Conservation (phyloP, 2,113 vertebrate genomes). For the Pycnonotus jocosus region DNA sequence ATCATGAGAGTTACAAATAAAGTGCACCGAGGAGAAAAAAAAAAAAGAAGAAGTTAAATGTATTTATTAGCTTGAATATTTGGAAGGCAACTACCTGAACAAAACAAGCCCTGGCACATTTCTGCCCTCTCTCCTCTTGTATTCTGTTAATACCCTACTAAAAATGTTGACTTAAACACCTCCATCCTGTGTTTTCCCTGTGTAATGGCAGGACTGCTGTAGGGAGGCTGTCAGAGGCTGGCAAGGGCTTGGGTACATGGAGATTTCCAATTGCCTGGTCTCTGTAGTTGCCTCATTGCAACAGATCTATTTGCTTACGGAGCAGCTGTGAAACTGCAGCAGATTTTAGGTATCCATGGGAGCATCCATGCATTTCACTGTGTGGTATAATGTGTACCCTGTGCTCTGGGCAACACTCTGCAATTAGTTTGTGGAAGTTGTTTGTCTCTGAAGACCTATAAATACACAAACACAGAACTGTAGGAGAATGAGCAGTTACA, state of each 20-base stretch:
- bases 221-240: background rate
- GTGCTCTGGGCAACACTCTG: background rate
- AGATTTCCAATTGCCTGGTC: background rate
- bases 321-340: constrained; percentile 23
- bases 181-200: background rate
- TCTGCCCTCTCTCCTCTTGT: background rate
- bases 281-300: background rate
- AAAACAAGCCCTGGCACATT: background rate
- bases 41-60: background rate
- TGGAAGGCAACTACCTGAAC: background rate
- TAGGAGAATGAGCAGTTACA: background rate
- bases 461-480: constrained; percentile 1
- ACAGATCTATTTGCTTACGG: background rate
- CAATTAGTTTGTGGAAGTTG: constrained; percentile 29
- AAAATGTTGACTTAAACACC: background rate
- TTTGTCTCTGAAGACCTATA: constrained; percentile 35
- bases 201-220: background rate
- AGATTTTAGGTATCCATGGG: background rate
- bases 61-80: background rate
- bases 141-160: background rate
- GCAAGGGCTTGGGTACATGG: background rate
- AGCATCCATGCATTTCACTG: background rate
- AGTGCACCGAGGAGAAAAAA: background rate
- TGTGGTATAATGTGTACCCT: background rate
- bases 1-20: background rate